Conservation (phyloP, 2,113 vertebrate genomes). For the Siniperca knerii region DNA sequence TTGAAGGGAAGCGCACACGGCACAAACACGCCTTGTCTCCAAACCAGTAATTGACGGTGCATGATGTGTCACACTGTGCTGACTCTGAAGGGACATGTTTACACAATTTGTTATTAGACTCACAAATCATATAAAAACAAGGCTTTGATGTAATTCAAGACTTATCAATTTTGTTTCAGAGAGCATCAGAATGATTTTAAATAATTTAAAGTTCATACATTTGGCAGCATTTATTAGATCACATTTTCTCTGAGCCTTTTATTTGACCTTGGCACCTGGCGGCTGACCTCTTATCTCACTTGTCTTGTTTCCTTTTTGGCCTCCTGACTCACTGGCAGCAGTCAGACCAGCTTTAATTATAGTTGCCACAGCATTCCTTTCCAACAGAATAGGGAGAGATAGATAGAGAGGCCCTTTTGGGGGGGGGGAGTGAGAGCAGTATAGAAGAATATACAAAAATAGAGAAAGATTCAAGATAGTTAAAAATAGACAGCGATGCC, state of each 20-base stretch:
- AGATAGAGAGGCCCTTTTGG: slow-evolving; percentile 47
- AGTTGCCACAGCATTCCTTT: slow-evolving; percentile 79
- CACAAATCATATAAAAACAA: neutral
- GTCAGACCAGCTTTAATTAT: slow-evolving; percentile 81
- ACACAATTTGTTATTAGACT: slow-evolving; percentile 15
- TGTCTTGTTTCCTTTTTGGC: slow-evolving; percentile 81
- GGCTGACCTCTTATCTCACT: slow-evolving; percentile 80
- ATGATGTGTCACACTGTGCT: slow-evolving; percentile 48
- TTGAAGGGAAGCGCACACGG: slow-evolving; percentile 19
- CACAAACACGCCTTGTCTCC: slow-evolving; percentile 47
- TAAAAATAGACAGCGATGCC: slow-evolving; percentile 29
- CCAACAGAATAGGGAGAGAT: slow-evolving; percentile 73
- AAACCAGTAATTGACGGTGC: slow-evolving; percentile 54
- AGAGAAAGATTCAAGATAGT: slow-evolving; percentile 33
- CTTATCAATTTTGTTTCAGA: neutral
- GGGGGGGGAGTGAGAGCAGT: slow-evolving; percentile 25
- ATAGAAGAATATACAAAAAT: slow-evolving; percentile 52
- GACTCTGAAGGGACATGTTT: slow-evolving; percentile 20
- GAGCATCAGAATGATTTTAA: neutral
- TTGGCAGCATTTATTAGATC: slow-evolving; percentile 14
- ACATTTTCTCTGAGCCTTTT: slow-evolving; percentile 41
- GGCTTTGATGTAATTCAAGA: slow-evolving; percentile 2
- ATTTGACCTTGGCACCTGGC: slow-evolving; percentile 78
- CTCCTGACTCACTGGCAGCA: slow-evolving; percentile 81
- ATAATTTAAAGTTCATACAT: neutral